These are phyloP conservation scores for Reticulitermes speratus DNA, from an alignment of 1,140 invertebrate species.

Conservation along the genomic window DNA sequence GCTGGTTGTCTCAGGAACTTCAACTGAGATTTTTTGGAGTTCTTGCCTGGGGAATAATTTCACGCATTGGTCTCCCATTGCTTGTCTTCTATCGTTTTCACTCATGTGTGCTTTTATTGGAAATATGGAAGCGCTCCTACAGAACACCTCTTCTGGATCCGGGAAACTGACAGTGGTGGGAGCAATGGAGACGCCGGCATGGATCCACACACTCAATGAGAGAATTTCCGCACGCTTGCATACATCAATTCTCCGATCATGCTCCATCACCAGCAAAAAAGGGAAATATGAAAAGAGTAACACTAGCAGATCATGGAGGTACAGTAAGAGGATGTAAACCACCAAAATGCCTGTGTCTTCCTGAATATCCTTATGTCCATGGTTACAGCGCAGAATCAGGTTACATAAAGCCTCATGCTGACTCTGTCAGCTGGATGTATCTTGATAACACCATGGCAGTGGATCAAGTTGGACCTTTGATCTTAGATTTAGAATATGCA, in stretches of 20 bases:
- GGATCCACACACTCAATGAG: constrained; percentile 41
- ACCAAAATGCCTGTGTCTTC: constrained; percentile 24
- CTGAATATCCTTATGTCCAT: constrained; percentile 17
- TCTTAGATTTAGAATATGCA: constrained; percentile 39
- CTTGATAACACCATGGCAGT: constrained; percentile 36
- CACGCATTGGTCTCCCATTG: constrained; percentile 61
- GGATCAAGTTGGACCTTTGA: constrained; percentile 34
- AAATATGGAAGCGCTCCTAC: constrained; percentile 67
- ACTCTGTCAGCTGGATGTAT: constrained; percentile 46
- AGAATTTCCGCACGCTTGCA: constrained; percentile 34
- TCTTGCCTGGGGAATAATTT: constrained; percentile 62
- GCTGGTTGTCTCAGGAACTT: constrained; percentile 57
- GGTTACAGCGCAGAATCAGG: constrained; percentile 20
- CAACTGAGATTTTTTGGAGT: constrained; percentile 64
- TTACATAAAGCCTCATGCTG: constrained; percentile 37
- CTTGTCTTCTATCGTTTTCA: constrained; percentile 72
- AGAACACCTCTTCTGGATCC: constrained; percentile 45
- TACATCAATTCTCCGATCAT: constrained; percentile 33
- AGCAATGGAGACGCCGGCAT: constrained; percentile 38
- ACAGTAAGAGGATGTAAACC: constrained; percentile 32
- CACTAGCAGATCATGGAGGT: constrained; percentile 32
- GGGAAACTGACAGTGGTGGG: constrained; percentile 37
- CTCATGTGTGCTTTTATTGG: constrained; percentile 64
- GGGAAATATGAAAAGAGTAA: constrained; percentile 34
- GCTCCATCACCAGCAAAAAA: constrained; percentile 18